These are phyloP conservation scores for Hiodon alosoides DNA, from an alignment of 2,113 vertebrate genomes.

Conservation along the genomic window DNA sequence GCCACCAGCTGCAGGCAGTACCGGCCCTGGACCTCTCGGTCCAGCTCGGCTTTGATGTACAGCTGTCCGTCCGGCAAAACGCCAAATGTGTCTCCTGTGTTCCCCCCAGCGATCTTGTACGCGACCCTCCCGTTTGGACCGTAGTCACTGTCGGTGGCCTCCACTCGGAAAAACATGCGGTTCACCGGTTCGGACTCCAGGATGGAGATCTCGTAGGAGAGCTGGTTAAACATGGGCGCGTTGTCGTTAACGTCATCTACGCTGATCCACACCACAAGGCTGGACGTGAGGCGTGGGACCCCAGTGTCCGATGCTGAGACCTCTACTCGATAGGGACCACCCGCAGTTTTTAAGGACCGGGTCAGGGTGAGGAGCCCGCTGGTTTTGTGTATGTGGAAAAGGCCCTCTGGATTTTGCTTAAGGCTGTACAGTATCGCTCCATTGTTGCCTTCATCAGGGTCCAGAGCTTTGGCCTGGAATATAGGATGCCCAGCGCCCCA, in stretches of 20 bases:
- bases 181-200: slow-evolving; percentile 88
- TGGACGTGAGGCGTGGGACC: slow-evolving; percentile 77
- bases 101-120: slow-evolving; percentile 81
- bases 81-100: slow-evolving; percentile 82
- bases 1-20: slow-evolving; percentile 83
- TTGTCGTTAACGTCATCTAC: slow-evolving; percentile 97
- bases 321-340: slow-evolving; percentile 85
- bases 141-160: slow-evolving; percentile 85
- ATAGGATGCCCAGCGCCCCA: slow-evolving; percentile 89
- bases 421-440: slow-evolving; percentile 83
- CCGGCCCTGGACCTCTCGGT: slow-evolving; percentile 85
- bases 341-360: slow-evolving; percentile 73
- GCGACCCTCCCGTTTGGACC: slow-evolving; percentile 89
- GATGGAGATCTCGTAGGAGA: slow-evolving; percentile 88
- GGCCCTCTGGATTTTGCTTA: slow-evolving; percentile 78
- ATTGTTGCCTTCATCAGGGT: slow-evolving; percentile 86
- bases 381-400: slow-evolving; percentile 78
- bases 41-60: slow-evolving; percentile 90
- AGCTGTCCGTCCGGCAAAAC: slow-evolving; percentile 94
- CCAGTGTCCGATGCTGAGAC: slow-evolving; percentile 82
- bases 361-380: slow-evolving; percentile 79
- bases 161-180: slow-evolving; percentile 88
- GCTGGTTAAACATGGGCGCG: slow-evolving; percentile 85
- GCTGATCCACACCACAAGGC: slow-evolving; percentile 77
- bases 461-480: slow-evolving; percentile 85